Conservation (phyloP, 2,113 vertebrate species). For the Amphilophus citrinellus region DNA sequence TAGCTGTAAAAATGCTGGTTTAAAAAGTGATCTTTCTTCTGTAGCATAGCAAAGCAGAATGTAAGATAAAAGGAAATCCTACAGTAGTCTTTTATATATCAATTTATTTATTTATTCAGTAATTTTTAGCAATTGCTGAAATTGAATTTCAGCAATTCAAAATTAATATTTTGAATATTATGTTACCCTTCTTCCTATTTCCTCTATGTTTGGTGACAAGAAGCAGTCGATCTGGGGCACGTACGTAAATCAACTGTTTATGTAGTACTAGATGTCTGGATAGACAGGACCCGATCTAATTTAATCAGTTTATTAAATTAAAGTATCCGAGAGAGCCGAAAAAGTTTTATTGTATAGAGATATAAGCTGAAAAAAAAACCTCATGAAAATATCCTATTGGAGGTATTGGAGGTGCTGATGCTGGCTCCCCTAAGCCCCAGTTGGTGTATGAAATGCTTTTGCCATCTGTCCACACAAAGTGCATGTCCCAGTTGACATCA, state of each 20-base stretch:
- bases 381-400: constrained; percentile 71
- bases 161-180: too few relatives aligned
- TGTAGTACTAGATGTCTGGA: background rate
- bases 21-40: too few relatives aligned
- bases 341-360: too few relatives aligned
- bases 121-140: too few relatives aligned
- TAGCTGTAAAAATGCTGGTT: too few relatives aligned
- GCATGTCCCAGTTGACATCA: constrained; percentile 91
- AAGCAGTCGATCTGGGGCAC: background rate
- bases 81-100: too few relatives aligned
- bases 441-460: constrained; percentile 88
- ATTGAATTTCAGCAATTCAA: too few relatives aligned
- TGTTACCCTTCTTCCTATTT: background rate
- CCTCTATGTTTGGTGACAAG: background rate
- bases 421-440: constrained; percentile 93
- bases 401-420: constrained; percentile 64
- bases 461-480: constrained; percentile 93
- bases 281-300: background rate
- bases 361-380: constrained; percentile 59
- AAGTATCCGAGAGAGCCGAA: background rate
- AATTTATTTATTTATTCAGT: too few relatives aligned
- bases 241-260: background rate
- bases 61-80: too few relatives aligned
- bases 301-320: background rate
- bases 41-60: too few relatives aligned